Evolutionary conservation across 1,140 invertebrate genomes (phyloP).

Genomic region (Proctacanthus coquilletti): DNA sequence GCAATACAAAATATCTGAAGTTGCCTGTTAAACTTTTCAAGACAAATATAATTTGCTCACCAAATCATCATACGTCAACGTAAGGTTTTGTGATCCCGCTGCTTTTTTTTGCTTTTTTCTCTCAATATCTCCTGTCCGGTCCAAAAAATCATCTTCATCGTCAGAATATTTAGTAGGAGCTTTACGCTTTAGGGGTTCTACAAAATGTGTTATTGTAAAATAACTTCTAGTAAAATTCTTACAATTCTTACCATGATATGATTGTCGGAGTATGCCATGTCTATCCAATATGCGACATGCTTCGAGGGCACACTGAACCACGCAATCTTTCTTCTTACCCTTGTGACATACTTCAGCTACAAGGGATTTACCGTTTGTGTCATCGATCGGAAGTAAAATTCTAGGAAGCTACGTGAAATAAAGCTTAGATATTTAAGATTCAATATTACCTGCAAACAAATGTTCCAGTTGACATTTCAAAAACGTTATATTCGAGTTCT

Average conservation of each 20-base stretch:
- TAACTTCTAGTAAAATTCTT: not conserved
- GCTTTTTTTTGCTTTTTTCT: conserved; percentile 58
- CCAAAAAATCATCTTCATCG: conserved; percentile 92
- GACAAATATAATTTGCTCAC: conserved; percentile 38
- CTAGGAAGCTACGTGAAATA: conserved; percentile 36
- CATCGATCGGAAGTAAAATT: conserved; percentile 61
- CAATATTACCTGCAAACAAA: conserved; percentile 40
- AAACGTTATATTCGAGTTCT: conserved; percentile 67
- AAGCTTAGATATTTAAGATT: not conserved
- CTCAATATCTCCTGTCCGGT: conserved; percentile 86
- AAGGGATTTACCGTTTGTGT: conserved; percentile 51
- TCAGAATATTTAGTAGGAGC: conserved; percentile 52
- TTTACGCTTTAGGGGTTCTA: conserved; percentile 45
- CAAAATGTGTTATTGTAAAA: conserved; percentile 30
- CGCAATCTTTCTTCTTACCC: conserved; percentile 90
- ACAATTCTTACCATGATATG: conserved; percentile 43
- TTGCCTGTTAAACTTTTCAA: not conserved
- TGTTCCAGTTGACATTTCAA: conserved; percentile 64
- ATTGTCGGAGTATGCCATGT: conserved; percentile 58
- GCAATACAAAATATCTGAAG: not conserved
- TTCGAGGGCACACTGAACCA: conserved; percentile 83
- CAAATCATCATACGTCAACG: conserved; percentile 63
- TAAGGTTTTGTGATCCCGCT: conserved; percentile 37
- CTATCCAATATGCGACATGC: conserved; percentile 84
- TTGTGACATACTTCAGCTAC: conserved; percentile 72